These are phyloP conservation scores for Entomobrya multifasciata DNA, from an alignment of 2,888 invertebrate species.

Conservation along the genomic window DNA sequence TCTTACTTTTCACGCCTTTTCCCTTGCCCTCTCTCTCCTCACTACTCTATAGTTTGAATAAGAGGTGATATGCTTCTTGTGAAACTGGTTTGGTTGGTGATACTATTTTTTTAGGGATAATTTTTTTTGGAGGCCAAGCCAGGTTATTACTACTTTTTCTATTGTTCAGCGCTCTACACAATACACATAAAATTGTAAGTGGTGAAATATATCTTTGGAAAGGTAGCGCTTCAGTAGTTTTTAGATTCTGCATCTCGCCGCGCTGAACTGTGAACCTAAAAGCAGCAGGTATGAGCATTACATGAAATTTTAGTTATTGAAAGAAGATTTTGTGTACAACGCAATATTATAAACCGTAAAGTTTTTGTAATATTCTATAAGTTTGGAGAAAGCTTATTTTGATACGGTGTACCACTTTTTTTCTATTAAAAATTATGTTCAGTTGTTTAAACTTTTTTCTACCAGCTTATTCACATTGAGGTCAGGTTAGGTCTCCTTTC, in stretches of 20 bases:
- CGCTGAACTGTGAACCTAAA: neutral
- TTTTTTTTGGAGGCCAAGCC: neutral
- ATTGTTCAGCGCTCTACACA: neutral
- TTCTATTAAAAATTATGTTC: constrained; percentile 38
- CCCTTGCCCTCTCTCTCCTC: neutral
- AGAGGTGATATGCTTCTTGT: neutral
- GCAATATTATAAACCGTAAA: constrained; percentile 17
- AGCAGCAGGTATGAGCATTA: neutral
- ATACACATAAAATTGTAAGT: neutral
- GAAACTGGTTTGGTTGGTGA: neutral
- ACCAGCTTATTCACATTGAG: neutral
- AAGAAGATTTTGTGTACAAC: too few species aligned
- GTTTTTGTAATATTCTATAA: constrained; percentile 24
- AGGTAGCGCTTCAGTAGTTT: constrained; percentile 19
- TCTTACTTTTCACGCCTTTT: constrained; percentile 46
- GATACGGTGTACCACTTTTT: neutral
- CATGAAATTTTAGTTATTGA: too few species aligned
- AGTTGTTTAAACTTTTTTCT: constrained; percentile 4
- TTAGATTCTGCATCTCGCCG: constrained; percentile 7
- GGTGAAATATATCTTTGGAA: neutral
- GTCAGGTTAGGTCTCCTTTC: too few species aligned
- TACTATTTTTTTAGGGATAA: constrained; percentile 19
- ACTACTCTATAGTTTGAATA: neutral
- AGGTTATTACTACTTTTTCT: neutral
- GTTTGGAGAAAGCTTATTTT: neutral